Conservation (phyloP, 2,113 vertebrate species). For the Pollachius pollachius region DNA sequence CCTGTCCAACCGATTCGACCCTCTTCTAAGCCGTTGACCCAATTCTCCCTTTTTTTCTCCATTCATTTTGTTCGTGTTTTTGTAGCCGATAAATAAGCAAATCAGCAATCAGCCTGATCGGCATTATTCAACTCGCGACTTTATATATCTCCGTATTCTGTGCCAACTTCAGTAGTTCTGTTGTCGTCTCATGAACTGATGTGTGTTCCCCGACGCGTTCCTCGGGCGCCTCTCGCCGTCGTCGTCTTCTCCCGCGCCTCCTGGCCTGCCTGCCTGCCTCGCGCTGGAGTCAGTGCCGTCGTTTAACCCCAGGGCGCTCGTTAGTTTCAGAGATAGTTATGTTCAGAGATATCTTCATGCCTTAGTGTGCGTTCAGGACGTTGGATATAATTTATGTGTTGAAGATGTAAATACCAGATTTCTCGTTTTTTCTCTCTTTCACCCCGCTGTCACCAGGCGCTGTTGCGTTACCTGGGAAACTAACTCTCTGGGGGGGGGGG, state of each 20-base stretch:
- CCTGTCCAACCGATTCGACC: no score
- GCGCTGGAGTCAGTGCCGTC: conserved; percentile 30
- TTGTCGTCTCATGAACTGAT: conserved; percentile 45
- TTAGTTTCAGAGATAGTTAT: background rate
- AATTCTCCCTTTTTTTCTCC: conserved; percentile 18
- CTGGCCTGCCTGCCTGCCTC: no score
- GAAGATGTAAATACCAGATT: conserved; percentile 69
- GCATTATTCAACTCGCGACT: no score
- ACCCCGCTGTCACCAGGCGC: conserved; percentile 45
- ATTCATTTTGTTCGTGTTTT: no score
- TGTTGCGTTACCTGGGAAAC: conserved; percentile 30
- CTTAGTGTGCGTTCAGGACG: conserved; percentile 53
- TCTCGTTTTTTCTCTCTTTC: conserved; percentile 25
- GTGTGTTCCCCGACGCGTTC: no score
- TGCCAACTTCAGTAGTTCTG: conserved; percentile 52
- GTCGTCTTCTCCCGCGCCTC: no score
- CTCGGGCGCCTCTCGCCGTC: no score
- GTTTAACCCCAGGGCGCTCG: conserved; percentile 46
- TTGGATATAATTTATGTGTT: conserved; percentile 70
- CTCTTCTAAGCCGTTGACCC: conserved; percentile 11
- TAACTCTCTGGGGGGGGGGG: no score
- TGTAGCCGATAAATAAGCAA: no score
- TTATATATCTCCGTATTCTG: conserved; percentile 40
- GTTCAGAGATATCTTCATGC: conserved; percentile 51
- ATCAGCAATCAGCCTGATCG: no score